Base-by-base conservation (phyloP, 2,113 vertebrate genomes). In the Sitta europaea region DNA sequence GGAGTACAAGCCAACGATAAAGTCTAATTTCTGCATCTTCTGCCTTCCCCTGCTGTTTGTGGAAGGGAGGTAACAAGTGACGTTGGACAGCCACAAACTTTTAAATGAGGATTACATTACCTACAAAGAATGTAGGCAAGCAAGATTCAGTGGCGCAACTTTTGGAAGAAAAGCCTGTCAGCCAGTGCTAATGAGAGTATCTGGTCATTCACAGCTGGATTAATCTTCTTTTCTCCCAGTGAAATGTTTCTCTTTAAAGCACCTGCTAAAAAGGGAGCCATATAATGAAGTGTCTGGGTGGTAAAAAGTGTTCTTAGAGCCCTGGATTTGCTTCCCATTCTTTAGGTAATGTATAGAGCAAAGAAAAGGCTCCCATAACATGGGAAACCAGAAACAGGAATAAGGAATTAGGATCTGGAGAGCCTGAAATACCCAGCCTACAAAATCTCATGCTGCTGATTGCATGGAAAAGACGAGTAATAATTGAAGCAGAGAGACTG, bases 121-220 rank as follows among this genome's bases (percentile, higher is more conserved):
- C 67, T 88, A 45, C 67, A 57, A 97, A 90, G 95, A 97, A 96
- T 97, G 96, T 18, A 73, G 92, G 94, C 89, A 72, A 88, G 94
- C 95, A 89, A 94, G 96, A 71, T 67, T 54, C 40, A 68, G 86
- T 83, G 93, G 57, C 11, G 87, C 80, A 96, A 66, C 71, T 90
- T 95, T 73, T 53, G 20, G 23, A 80, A 80, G 88, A 38, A 74
- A 94, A 94, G 59, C 65, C 57, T 16, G 57, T 81, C 84, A 92
- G 51, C 57, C 73, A 9, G 58, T 12, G 68, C 72, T 92, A 72
- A 80, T 75, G 83, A 83, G 75, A 73, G 85, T 55, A 94, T 83
- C 92, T 94, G 90, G 86, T 88, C 85, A 86, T 86, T 93, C 92
- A 77, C 57, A 59, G 63, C 55, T 57, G 79, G 72, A 83, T 92